Conservation (phyloP, 2,797 vertebrate genomes). For the Enteromius mattozi region DNA sequence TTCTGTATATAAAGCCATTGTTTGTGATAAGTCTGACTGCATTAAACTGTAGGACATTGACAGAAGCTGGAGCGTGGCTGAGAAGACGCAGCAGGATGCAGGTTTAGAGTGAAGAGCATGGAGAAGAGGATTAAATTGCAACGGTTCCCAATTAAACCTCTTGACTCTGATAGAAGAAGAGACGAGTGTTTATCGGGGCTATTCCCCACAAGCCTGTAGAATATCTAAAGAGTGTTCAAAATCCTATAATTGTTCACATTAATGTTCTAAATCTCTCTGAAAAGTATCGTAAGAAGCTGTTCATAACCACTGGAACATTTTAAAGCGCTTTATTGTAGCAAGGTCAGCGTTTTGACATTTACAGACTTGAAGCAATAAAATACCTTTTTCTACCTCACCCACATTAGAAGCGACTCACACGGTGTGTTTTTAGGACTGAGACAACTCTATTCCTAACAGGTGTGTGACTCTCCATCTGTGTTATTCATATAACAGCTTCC, state of each 20-base stretch:
- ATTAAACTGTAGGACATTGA: conserved; percentile 41
- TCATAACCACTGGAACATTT: conserved; percentile 26
- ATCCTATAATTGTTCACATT: conserved; percentile 46
- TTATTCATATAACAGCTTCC: background rate
- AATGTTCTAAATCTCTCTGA: conserved; percentile 1
- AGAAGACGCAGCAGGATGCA: conserved; percentile 42
- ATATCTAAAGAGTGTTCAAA: conserved; percentile 26
- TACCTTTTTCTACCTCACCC: background rate
- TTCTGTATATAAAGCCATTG: background rate
- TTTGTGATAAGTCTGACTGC: conserved; percentile 26
- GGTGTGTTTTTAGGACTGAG: background rate
- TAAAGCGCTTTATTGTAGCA: background rate
- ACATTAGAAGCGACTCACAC: background rate
- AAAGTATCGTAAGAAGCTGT: conserved; percentile 30
- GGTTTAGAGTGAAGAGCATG: conserved; percentile 39
- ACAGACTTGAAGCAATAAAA: background rate
- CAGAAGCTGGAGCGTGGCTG: conserved; percentile 34
- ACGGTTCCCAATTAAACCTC: conserved; percentile 30
- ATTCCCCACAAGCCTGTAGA: conserved; percentile 29
- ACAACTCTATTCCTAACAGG: background rate
- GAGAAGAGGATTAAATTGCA: conserved; percentile 53
- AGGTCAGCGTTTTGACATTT: conserved; percentile 10
- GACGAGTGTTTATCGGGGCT: conserved; percentile 24
- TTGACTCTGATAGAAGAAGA: conserved; percentile 16
- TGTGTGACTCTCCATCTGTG: background rate